Conservation (phyloP, 2,113 vertebrate species). For the Xerus inauris region DNA sequence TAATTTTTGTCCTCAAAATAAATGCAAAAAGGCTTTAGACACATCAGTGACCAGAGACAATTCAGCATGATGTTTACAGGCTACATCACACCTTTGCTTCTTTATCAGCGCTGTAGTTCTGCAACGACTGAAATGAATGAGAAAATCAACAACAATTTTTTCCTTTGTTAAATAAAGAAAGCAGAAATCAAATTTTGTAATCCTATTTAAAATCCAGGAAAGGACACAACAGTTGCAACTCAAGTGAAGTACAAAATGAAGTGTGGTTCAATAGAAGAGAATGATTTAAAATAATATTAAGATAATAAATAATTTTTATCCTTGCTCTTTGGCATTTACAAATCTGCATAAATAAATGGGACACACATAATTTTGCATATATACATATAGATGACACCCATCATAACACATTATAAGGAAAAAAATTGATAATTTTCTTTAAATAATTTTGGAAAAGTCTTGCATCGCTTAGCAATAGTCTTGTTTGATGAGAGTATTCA, state of each 20-base stretch:
- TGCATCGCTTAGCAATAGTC: not conserved
- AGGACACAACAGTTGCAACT: not conserved
- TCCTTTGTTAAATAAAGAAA: not conserved
- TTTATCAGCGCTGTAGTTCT: not conserved
- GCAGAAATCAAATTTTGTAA: not conserved
- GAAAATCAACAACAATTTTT: not conserved
- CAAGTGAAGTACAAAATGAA: not conserved
- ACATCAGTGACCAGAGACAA: not conserved
- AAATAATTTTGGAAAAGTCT: conserved; percentile 6
- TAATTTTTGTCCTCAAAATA: not conserved
- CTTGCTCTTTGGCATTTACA: not conserved
- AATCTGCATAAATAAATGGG: not conserved
- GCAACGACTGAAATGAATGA: not conserved
- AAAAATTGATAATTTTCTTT: not conserved
- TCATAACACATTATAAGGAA: not conserved
- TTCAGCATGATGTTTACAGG: not conserved
- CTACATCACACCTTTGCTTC: not conserved
- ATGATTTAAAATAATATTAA: not conserved
- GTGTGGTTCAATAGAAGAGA: not conserved
- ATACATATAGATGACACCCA: not conserved
- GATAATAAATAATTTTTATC: not conserved
- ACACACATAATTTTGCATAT: not conserved
- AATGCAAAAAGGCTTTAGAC: not conserved
- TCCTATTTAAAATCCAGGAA: not conserved
- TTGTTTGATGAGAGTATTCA: not conserved